Base-by-base conservation (phyloP, 2,113 vertebrate genomes). In the Caranx melampygus region DNA sequence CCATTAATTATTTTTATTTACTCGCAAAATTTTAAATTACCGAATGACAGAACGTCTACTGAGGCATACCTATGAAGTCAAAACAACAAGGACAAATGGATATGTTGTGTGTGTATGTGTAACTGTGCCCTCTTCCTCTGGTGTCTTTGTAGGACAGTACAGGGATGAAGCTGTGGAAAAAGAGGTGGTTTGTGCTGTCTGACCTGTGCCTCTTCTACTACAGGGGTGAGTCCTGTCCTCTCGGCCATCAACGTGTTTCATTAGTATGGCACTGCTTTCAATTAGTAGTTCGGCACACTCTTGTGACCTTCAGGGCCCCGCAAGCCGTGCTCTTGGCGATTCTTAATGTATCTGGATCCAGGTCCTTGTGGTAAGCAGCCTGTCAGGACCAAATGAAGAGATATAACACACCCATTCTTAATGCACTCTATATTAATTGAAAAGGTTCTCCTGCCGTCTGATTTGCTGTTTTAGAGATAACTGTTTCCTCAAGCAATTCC, bases 141-240 rank as follows among this genome's bases (percentile, higher is more conserved):
- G 59, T 69, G 49, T 81, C 12, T 85, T 86, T 84, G 40, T 84
- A 99, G 98, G 98, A 99, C 81, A 99, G 98, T 26, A 97, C 98
- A 12, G 98, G 98, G 26, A 99, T 99, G 98, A 99, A 98, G 90
- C 92, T 99, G 47, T 99, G 98, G 98, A 99, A 99, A 88, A 99
- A 99, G 79, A 92, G 98, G 34, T 99, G 98, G 98, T 99, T 99
- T 68, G 97, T 99, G 85, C 96, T 99, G 66, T 98, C 96, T 1
- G 98, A 99, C 85, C 95, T 99, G 62, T 99, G 98, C 80, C 97
- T 99, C 85, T 99, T 99, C 90, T 99, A 99, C 90, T 99, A 99
- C 86, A 95, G 97, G 96, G 98, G 98, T 99, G 83, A 96, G 94
- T 82, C 10, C 54, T 26, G 40, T 64, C 33, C 21, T 65, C 4